Base-by-base conservation (phyloP, 1,140 invertebrate genomes). In the Panagrolaimus sp. region DNA sequence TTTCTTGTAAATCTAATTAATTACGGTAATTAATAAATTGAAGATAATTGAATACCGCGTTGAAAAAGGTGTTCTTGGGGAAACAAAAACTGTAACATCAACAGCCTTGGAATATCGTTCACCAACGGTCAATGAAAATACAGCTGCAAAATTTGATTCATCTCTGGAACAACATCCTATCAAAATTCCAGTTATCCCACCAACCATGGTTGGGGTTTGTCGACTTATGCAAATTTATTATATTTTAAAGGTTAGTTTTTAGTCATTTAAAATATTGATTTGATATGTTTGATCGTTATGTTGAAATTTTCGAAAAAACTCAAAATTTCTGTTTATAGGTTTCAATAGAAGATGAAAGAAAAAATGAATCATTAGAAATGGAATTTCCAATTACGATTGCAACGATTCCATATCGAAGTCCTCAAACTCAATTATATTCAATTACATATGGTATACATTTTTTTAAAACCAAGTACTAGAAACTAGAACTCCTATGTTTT, bases 381-480 rank as follows among this genome's bases (percentile, higher is more conserved):
- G 88, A 89, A 78, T 90, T 91, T 77, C 90, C 90, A n/a, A 87
- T 92, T 52, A 91, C 90, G 67, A 89, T 92, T 76, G 90, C 89
- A 26, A 91, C 90, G 14, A 88, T 90, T 74, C 89, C 90, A 43
- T 91, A 90, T 83, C 85, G 90, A 76, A 90, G 90, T 79, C 89
- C 89, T 1, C 91, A 91, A 82, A 74, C 74, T 21, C 88, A 88
- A 38, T 86, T 88, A 72, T 89, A 87, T 71, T 86, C 84, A 73
- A 88, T 91, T 71, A 87, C 88, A 83, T 91, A 91, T 78, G 89
- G 90, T 91, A 85, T n/a, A 2, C 21, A 12, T 58, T n/a, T n/a
- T 28, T 28, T 6, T n/a, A 55, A 10, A 15, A 0, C 0, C 28
- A 21, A 21, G 17, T 4, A 9, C 1, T 21, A 15, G 14, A 15